These are phyloP conservation scores for Botia kubotai DNA, from an alignment of 2,797 vertebrate genomes.

Conservation along the genomic window DNA sequence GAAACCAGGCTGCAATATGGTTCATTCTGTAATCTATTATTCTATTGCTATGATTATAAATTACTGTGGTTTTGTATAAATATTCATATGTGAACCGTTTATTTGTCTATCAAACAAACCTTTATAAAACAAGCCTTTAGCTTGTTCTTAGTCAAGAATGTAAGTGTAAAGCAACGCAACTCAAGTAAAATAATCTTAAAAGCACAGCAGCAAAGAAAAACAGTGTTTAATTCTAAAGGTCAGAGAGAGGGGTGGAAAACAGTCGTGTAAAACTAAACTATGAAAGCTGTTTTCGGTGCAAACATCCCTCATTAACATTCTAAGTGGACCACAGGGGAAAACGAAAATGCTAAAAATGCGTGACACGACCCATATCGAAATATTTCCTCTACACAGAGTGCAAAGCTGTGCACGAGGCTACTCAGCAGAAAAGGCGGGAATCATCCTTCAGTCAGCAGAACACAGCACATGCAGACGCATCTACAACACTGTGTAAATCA, in stretches of 20 bases:
- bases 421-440: slow-evolving; percentile 9
- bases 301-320: slow-evolving; percentile 12
- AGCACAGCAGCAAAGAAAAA: not conserved
- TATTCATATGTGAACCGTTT: too few relatives aligned
- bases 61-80: too few relatives aligned
- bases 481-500: slow-evolving; percentile 27
- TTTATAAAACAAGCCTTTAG: too few relatives aligned
- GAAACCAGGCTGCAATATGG: not conserved
- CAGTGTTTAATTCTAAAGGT: not conserved
- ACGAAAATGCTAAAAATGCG: slow-evolving; percentile 16
- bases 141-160: too few relatives aligned
- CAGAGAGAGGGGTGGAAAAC: not conserved
- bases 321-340: not conserved
- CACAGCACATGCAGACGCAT: not conserved
- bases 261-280: not conserved
- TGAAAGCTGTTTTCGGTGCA: not conserved
- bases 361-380: slow-evolving; percentile 43
- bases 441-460: slow-evolving; percentile 25
- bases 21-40: not conserved
- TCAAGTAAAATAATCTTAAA: not conserved
- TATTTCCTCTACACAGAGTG: slow-evolving; percentile 38
- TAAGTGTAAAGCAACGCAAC: not conserved
- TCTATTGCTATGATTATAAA: not conserved
- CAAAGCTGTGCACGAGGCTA: not conserved
- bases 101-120: too few relatives aligned